Conservation (phyloP, 2,888 invertebrate genomes). For the Agrotis segetum region DNA sequence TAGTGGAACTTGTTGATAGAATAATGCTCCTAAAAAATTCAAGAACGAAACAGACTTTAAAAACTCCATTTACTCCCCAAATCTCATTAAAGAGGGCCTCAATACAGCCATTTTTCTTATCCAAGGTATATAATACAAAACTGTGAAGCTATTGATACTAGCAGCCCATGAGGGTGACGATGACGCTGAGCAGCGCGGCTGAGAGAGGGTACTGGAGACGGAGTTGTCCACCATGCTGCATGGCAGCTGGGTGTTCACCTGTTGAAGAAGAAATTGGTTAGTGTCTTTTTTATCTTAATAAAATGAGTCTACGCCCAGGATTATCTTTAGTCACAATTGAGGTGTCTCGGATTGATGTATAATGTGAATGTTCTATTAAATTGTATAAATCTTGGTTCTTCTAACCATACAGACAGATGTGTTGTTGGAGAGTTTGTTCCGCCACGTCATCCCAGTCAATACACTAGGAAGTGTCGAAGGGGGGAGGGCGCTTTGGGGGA, state of each 20-base stretch:
- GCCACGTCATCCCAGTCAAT: too few species aligned
- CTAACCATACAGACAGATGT: too few species aligned
- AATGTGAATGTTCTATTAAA: too few species aligned
- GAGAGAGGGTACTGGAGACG: conserved; percentile 93
- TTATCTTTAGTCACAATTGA: too few species aligned
- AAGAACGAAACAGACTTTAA: too few species aligned
- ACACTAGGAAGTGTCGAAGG: too few species aligned
- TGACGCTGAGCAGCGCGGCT: conserved; percentile 93
- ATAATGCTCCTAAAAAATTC: not conserved
- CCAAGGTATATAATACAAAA: conserved; percentile 55
- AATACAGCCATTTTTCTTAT: conserved; percentile 20
- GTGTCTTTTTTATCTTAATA: not conserved
- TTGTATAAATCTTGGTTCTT: too few species aligned
- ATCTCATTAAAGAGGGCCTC: not conserved
- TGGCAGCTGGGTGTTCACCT: conserved; percentile 97
- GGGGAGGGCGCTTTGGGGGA: too few species aligned
- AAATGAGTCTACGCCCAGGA: too few species aligned
- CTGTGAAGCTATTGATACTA: conserved; percentile 71
- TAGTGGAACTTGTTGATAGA: not conserved
- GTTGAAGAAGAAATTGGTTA: conserved; percentile 62
- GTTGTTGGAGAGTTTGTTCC: too few species aligned
- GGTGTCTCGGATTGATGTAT: too few species aligned
- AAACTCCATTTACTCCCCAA: conserved; percentile 18
- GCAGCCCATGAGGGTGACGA: conserved; percentile 91
- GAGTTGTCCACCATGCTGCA: conserved; percentile 95